Conservation (phyloP, 2,113 vertebrate genomes). For the Girardinichthys multiradiatus region DNA sequence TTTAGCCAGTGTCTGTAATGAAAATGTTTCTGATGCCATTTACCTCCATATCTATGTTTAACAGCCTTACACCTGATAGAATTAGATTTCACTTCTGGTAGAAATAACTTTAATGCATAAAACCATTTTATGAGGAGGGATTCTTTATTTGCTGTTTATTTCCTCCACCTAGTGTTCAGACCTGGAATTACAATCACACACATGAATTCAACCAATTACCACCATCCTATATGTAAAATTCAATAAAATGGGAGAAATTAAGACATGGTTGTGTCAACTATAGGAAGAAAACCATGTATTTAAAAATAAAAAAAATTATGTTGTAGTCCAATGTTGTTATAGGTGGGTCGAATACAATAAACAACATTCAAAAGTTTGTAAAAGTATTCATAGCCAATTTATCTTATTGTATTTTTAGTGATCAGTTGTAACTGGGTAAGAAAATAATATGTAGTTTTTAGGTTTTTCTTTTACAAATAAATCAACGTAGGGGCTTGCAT, state of each 20-base stretch:
- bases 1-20: too few species aligned
- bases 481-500: too few species aligned
- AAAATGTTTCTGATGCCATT: background rate
- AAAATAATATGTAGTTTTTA: too few species aligned
- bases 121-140: background rate
- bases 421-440: too few species aligned
- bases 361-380: too few species aligned
- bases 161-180: constrained; percentile 13
- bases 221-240: background rate
- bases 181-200: background rate
- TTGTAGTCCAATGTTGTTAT: background rate
- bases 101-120: background rate
- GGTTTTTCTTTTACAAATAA: too few species aligned
- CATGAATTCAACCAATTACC: background rate
- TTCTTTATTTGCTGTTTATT: background rate
- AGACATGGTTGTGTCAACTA: background rate
- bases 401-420: too few species aligned
- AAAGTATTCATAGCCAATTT: too few species aligned
- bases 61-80: background rate
- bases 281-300: background rate
- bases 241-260: background rate
- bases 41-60: background rate
- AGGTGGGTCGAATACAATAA: background rate
- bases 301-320: background rate
- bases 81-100: background rate